phyloP scores from a whole-genome alignment of 2,888 invertebrate genomes.

The Callyntrura sp. region DNA sequence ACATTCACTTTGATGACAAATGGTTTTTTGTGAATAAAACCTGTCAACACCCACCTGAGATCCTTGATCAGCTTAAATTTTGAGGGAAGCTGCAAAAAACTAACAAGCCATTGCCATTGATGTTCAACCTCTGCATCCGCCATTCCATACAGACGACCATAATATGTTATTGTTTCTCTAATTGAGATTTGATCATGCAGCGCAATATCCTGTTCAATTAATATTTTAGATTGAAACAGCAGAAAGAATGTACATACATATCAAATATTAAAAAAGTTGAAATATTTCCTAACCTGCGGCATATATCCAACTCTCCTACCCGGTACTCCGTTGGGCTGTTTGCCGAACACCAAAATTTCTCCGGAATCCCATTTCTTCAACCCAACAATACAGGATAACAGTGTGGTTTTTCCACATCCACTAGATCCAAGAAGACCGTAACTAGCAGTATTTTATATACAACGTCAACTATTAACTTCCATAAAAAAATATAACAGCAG shows the following conservation, averaged over 20 bases:
- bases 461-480: too few relatives aligned
- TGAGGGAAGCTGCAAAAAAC: slow-evolving; percentile 71
- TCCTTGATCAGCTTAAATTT: slow-evolving; percentile 66
- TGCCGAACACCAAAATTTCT: slow-evolving; percentile 85
- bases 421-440: slow-evolving; percentile 40
- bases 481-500: too few relatives aligned
- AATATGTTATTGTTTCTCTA: slow-evolving; percentile 87
- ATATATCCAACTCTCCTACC: slow-evolving; percentile 86
- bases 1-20: too few relatives aligned
- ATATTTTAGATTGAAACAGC: too few relatives aligned
- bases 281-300: slow-evolving; percentile 84
- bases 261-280: too few relatives aligned
- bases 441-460: too few relatives aligned
- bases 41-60: slow-evolving; percentile 87
- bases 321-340: slow-evolving; percentile 85
- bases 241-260: too few relatives aligned
- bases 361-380: slow-evolving; percentile 85
- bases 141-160: slow-evolving; percentile 75
- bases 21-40: too few relatives aligned
- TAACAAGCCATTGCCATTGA: slow-evolving; percentile 58
- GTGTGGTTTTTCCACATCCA: slow-evolving; percentile 85
- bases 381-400: slow-evolving; percentile 84
- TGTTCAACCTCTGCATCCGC: slow-evolving; percentile 53
- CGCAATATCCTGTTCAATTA: slow-evolving; percentile 94
- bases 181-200: slow-evolving; percentile 96